Base-by-base conservation (phyloP, 2,113 vertebrate species). In the Rhinoptilus africanus region DNA sequence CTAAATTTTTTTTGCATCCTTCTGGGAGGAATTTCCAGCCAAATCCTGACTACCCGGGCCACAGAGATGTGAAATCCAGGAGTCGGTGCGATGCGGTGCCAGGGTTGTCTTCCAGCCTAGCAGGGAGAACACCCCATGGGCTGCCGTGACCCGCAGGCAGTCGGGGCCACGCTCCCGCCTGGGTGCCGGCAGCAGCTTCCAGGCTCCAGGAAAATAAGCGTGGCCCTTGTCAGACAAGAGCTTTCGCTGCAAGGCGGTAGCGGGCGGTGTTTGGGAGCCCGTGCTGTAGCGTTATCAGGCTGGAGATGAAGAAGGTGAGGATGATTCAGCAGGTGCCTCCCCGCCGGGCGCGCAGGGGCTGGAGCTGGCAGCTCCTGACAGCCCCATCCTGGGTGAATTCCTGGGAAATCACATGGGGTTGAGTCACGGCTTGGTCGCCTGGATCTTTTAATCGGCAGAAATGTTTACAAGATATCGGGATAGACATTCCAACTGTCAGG, bases 251-350 rank as follows among this genome's bases (percentile, higher is more conserved):
- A 32, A 35, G 23, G 9, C n/a, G 4, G 73, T 5, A 39, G 77
- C 54, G 21, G 94, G 89, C 30, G 74, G 92, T 79, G 84, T 56
- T 27, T 48, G 35, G 85, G 81, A 94, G 62, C 85, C 86, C 4
- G 19, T 76, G 78, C 89, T 85, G 84, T 13, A 85, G 88, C 0
- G 54, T 92, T 94, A 86, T 77, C 68, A 26, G 35, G 51, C 69
- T 74, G 91, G 57, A 77, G 48, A 95, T 79, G 62, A 14, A 18
- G 43, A 85, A 93, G 89, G 90, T 94, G 92, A 85, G 20, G 88
- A 89, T 85, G 92, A 96, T 82, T 87, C 94, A 94, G 96, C 77
- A 89, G 84, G 64, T 96, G 60, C 89, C 89, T 62, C 69, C 73
- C 56, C 4, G 1, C 54, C 0, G 7, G 69, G 85, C 9, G 8